Conservation (phyloP, 2,797 vertebrate species). For the Oceanodroma leucorhoa region DNA sequence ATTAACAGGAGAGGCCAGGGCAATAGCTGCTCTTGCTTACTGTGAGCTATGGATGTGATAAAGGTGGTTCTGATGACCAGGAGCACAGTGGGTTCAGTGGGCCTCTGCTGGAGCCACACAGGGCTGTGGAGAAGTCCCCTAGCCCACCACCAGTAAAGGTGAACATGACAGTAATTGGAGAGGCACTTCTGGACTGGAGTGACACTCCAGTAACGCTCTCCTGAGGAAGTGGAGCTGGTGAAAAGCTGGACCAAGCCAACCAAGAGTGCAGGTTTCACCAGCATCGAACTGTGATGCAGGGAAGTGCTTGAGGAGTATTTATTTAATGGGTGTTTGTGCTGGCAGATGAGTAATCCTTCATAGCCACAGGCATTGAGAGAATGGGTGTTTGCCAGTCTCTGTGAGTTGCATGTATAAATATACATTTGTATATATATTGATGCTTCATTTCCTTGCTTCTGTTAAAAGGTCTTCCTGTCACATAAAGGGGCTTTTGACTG, state of each 20-base stretch:
- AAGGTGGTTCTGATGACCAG: background rate
- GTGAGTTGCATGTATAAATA: background rate
- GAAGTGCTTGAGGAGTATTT: background rate
- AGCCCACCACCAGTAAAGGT: background rate
- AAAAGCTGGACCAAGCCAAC: background rate
- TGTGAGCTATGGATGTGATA: background rate
- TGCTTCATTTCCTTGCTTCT: background rate
- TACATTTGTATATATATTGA: background rate
- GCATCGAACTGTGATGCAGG: background rate
- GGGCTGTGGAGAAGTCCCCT: background rate
- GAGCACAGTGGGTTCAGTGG: background rate
- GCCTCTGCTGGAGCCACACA: background rate
- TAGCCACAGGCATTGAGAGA: background rate
- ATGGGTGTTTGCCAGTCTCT: background rate
- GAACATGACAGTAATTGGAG: background rate
- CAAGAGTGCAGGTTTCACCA: background rate
- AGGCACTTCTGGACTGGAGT: background rate
- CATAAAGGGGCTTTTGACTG: background rate
- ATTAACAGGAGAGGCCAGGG: background rate
- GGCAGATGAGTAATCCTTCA: background rate
- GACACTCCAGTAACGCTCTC: background rate
- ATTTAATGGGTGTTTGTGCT: background rate
- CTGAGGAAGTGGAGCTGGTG: background rate
- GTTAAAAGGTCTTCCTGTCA: background rate
- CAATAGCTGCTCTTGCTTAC: background rate